Evolutionary conservation across 1,140 invertebrate genomes (phyloP).

Genomic region (Copidosoma floridanum): DNA sequence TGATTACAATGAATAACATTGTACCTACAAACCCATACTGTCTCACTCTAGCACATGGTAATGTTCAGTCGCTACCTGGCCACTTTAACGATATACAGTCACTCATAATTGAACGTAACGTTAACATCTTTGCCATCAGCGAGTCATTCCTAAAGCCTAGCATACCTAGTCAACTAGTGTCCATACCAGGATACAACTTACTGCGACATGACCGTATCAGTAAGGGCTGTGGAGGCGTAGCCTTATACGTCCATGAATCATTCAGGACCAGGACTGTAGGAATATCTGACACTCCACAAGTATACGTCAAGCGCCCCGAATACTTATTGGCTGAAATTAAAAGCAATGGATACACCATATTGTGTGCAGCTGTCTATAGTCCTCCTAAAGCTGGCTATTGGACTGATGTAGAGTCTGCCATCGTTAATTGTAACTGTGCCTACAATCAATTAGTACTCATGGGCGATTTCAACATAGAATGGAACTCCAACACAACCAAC

Average conservation of each 20-base stretch:
- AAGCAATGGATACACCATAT: too few relatives aligned
- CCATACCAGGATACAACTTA: neutral
- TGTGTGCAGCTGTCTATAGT: too few relatives aligned
- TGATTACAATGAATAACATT: too few relatives aligned
- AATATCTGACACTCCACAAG: too few relatives aligned
- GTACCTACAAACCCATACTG: neutral
- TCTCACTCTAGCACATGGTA: neutral
- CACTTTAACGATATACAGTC: neutral
- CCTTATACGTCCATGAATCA: neutral
- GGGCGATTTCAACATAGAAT: neutral
- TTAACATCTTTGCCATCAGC: neutral
- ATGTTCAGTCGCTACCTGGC: neutral
- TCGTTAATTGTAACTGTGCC: too few relatives aligned
- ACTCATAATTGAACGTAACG: neutral
- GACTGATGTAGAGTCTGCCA: too few relatives aligned
- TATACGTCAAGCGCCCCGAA: too few relatives aligned
- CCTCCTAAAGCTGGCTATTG: too few relatives aligned
- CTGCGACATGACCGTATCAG: neutral
- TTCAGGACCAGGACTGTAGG: neutral
- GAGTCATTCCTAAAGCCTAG: neutral
- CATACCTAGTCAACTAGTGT: neutral
- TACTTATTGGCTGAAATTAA: too few relatives aligned
- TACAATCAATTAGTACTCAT: neutral
- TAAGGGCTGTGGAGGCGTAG: neutral
- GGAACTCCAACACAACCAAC: neutral